Base-by-base conservation (phyloP, 2,797 vertebrate species). In the Xyrichtys novacula region DNA sequence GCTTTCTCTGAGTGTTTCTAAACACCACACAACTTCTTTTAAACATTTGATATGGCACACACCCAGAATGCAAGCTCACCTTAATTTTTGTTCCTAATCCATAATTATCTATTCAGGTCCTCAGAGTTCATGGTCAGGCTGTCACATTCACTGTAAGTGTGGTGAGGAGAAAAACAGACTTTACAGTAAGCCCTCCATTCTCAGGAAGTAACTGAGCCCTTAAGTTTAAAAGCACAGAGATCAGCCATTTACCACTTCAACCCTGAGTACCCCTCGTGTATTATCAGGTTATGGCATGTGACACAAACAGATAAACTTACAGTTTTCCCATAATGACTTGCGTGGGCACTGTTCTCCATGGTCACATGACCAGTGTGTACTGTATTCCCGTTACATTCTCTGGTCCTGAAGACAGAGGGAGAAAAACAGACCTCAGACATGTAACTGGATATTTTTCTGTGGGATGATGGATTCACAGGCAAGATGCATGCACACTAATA, bases 371-470 rank as follows among this genome's bases (percentile, higher is more conserved):
- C 47, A 29, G 31, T 29, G 57, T 40, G 19, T 36, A 12, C 57
- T 43, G 50, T 55, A 43, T 72, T 89, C 80, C 70, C 1, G 43
- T 82, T 69, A 80, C 43, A 58, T 62, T 65, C 48, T 40, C 42
- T 60, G 6, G 4, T 31, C 31, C 23, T 61, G 62, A 73, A 73
- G 70, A 77, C 65, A 44, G 48, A 72, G 48, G 34, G 43, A 55
- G 52, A 49, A 58, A 71, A 73, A 60, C 42, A 57, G 71, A 78
- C 59, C 80, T 65, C 50, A 29, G 7, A 22, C 43, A 53, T 68
- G 78, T 77, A 84, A 88, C 47, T 49, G 8, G 65, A 85, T 83
- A 78, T 22, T 70, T 49, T 19, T 59, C 12, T 48, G 42, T 36
- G 36, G 40, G 12, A 1, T 57, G 32, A 39, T 61, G 54, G 28